Base-by-base conservation (phyloP, 37 sponge, comb jelly and placozoan species). In the Haliclona indistincta region DNA sequence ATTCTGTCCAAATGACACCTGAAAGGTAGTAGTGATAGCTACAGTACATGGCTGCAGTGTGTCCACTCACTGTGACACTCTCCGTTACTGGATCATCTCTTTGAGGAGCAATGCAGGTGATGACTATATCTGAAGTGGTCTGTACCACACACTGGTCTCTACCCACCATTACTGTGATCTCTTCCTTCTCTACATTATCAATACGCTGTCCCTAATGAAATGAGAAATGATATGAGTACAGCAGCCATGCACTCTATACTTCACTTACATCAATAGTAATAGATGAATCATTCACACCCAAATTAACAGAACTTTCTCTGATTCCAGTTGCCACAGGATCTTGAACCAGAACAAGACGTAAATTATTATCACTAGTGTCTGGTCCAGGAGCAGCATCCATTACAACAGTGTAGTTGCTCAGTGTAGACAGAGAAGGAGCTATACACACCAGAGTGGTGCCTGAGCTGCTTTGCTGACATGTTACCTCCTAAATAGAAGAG, bases 311-410 rank as follows among this genome's bases (percentile, higher is more conserved):
- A n/a, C n/a, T n/a, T n/a, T n/a, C n/a, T n/a, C n/a, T n/a, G n/a
- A n/a, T n/a, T n/a, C n/a, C 70, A 43, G 70, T 6, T 4, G 42
- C 38, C 51, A 43, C 38, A 42, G 70, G 70, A 43, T 69, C 25
- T 15, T 26, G 70, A 42, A 17, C 2, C 33, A 42, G 32, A 3
- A n/a, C 49, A 4, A 69, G 70, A 42, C 26, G 13, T n/a, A 69
- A 43, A n/a, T 7, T 19, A n/a, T 22, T 11, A 43, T 4, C 4
- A 26, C 2, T 10, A 25, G 13, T 38, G 38, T 58, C 40, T 36
- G 79, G 79, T 54, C 69, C 68, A 10, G 68, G 56, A 41, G 79
- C 79, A 49, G 22, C 63, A 35, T 74, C 84, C 42, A 83, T 3
- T 44, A 43, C 2, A 17, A 83, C 8, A 17, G 44, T 53, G 51